Evolutionary conservation across 2,888 invertebrate species (phyloP).

Genomic region (Strigamia transsilvanica): DNA sequence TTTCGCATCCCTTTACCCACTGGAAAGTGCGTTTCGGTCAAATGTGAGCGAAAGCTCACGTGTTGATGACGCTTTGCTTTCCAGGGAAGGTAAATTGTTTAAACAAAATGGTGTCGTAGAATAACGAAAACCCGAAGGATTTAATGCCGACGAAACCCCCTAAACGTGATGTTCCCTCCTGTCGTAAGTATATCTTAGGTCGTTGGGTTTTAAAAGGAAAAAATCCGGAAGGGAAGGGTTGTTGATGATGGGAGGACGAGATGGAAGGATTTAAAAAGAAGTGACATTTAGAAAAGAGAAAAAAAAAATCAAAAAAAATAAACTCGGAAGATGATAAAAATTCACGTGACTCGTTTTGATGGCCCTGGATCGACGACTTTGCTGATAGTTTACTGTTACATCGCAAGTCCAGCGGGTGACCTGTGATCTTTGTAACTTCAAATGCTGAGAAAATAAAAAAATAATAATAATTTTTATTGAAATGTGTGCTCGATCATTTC

Average conservation of each 20-base stretch:
- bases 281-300: neutral
- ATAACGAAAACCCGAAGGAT: neutral
- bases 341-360: slow-evolving; percentile 37
- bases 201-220: neutral
- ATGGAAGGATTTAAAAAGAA: neutral
- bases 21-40: slow-evolving; percentile 32
- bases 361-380: slow-evolving; percentile 18
- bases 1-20: slow-evolving; percentile 22
- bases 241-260: slow-evolving; percentile 7
- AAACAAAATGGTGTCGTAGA: slow-evolving; percentile 35
- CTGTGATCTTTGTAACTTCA: slow-evolving; percentile 40
- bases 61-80: slow-evolving; percentile 39
- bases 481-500: slow-evolving; percentile 36
- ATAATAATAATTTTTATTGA: neutral
- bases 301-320: neutral
- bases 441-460: slow-evolving; percentile 35
- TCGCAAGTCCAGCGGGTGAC: slow-evolving; percentile 34
- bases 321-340: neutral
- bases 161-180: slow-evolving; percentile 10
- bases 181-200: slow-evolving; percentile 40
- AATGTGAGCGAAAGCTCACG: slow-evolving; percentile 32
- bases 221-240: neutral
- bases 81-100: slow-evolving; percentile 24
- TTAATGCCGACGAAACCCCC: neutral
- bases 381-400: slow-evolving; percentile 40